Evolutionary conservation across 2,113 vertebrate genomes (phyloP), one percentile per base, ranked within the genome.

Genomic region (Porphyrio hochstetteri): DNA sequence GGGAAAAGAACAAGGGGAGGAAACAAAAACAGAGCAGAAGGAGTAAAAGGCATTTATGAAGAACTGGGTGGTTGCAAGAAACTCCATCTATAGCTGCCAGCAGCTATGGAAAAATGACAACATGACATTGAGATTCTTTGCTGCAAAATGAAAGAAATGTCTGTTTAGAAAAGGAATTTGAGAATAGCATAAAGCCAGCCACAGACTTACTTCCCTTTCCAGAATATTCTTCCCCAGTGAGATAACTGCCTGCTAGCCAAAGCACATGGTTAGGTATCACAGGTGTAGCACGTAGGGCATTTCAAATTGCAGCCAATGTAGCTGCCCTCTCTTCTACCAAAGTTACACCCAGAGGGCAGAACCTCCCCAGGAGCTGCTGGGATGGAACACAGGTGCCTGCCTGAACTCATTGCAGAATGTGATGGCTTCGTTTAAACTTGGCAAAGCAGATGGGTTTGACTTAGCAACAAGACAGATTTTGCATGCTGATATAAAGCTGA

Each of bases 221-320:
- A 65, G 5, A 27, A 7, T 27, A 21, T 68, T 61, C 55, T 29
- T 79, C 77, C 40, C 19, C 24, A 55, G 12, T 23, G 28, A 89
- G 44, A 19, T 46, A 46, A 46, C 44, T 46, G 44, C 17, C 44
- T 9, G 17, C 44, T 46, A 46, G 44, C 44, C 44, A 46, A 9
- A 46, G 44, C 17, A 18, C 44, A 46, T 46, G 44, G 44, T 46
- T 46, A 46, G 44, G 44, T 46, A 46, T 18, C 44, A 12, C 36
- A 61, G 13, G 17, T 2, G 0, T 27, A 3, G 3, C 70, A 72
- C 3, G 13, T 1, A 2, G 7, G 23, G 18, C 12, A 64, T 38
- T 78, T 71, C 25, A 61, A 95, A 56, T 13, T 27, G 31, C 69
- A 88, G 75, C n/a, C 52, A 10, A 64, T 44, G 46, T 18, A 68